phyloP scores from a whole-genome alignment of 37 sponge, comb jelly and placozoan genomes.

The Amphimedon queenslandica region DNA sequence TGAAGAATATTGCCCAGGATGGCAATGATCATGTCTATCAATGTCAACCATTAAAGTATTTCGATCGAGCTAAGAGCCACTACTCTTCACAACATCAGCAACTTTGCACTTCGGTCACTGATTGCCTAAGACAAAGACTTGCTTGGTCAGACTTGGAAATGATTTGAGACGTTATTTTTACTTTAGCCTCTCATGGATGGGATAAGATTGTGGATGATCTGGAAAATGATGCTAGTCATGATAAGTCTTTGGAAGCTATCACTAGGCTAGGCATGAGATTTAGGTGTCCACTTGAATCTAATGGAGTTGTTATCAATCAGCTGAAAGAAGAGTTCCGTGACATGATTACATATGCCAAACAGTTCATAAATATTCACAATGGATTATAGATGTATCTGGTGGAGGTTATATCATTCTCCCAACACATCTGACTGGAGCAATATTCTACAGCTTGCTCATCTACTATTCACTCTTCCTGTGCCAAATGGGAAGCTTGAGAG shows the following conservation, averaged over 20 bases:
- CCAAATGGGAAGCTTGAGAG: conserved; percentile 48
- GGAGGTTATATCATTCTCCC: background rate
- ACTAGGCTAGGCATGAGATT: background rate
- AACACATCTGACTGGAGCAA: background rate
- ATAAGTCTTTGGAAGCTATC: background rate
- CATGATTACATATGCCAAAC: background rate
- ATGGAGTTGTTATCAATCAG: background rate
- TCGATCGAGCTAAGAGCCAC: background rate
- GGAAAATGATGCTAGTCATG: no score
- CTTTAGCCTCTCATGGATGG: background rate
- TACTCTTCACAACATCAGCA: background rate
- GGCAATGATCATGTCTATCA: background rate
- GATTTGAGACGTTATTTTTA: background rate
- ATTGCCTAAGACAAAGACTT: background rate
- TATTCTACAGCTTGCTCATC: conserved; percentile 3
- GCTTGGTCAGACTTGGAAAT: background rate
- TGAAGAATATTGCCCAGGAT: background rate
- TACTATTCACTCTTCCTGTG: conserved; percentile 31
- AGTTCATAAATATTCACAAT: background rate
- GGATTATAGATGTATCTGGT: background rate
- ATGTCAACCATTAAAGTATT: background rate
- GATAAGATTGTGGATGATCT: background rate
- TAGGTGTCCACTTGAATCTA: background rate
- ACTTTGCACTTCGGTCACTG: background rate
- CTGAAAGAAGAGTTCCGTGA: background rate